A percentile compares a stretch with the other conserved stretches of the same genome.
Evolutionary conservation across 2,888 invertebrate species (phyloP).

Genomic region (Lucinisca nassula): DNA sequence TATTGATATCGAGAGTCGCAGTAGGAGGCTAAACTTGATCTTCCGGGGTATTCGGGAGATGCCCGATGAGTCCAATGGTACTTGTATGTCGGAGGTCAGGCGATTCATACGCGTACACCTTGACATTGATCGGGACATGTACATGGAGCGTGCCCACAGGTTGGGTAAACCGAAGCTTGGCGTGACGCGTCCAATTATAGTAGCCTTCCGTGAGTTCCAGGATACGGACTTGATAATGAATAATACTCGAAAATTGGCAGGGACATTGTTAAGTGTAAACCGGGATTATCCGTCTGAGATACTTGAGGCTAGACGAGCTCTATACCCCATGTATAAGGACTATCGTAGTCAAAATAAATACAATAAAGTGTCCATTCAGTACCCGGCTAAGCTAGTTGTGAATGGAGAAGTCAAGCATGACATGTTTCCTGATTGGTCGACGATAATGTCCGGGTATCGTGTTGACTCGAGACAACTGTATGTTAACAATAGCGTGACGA

Average conservation of each 20-base stretch:
- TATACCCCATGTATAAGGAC: neutral
- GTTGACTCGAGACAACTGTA: neutral
- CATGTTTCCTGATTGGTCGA: neutral
- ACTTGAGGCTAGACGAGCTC: neutral
- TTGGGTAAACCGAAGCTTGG: neutral
- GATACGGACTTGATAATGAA: neutral
- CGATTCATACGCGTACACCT: too few relatives aligned
- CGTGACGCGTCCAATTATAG: neutral
- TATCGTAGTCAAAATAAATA: neutral
- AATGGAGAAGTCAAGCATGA: neutral
- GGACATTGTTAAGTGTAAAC: neutral
- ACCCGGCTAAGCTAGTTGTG: neutral
- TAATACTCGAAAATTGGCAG: neutral
- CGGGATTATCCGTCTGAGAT: conserved; percentile 11
- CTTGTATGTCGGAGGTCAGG: neutral
- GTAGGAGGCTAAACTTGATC: neutral
- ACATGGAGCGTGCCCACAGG: neutral
- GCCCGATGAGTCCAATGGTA: neutral
- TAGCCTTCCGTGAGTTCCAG: neutral
- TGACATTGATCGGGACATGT: neutral
- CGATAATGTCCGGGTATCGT: neutral
- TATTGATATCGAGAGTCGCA: neutral
- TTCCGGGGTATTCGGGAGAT: neutral
- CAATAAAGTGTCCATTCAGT: neutral
- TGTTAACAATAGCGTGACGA: neutral